phyloP scores from a whole-genome alignment of 2,888 invertebrate species.

The Nomada goodeniana region DNA sequence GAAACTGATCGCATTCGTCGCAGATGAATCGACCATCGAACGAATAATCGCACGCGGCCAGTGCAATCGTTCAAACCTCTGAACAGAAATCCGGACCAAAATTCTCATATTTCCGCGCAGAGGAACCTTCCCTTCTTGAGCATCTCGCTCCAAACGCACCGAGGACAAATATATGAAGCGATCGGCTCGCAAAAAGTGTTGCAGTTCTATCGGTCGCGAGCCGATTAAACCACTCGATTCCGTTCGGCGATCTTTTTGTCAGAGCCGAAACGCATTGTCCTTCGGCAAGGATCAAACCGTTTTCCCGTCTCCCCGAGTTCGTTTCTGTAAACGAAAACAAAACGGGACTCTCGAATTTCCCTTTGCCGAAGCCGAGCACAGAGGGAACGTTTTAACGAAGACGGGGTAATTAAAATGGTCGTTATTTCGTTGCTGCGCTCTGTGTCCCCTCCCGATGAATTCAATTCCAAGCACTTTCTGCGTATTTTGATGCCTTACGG shows the following conservation, averaged over 20 bases:
- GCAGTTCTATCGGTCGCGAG: constrained; percentile 1
- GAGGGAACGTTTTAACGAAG: constrained; percentile 40
- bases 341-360: constrained; percentile 27
- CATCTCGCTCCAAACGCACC: not conserved
- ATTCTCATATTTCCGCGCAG: not conserved
- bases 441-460: not conserved
- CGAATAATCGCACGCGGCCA: too few relatives aligned
- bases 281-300: constrained; percentile 11
- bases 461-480: not conserved
- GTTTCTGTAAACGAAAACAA: constrained; percentile 18
- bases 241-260: not conserved
- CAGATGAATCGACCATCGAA: too few relatives aligned
- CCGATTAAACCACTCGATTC: constrained; percentile 23
- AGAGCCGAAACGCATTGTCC: constrained; percentile 6
- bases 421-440: not conserved
- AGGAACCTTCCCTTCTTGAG: too few relatives aligned
- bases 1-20: too few relatives aligned
- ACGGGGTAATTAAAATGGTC: constrained; percentile 49
- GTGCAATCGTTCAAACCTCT: not conserved
- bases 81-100: not conserved
- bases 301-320: not conserved
- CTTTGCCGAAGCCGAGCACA: not conserved
- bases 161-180: not conserved
- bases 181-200: not conserved
- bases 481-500: not conserved